phyloP scores from a whole-genome alignment of 2,797 vertebrate species.

The Aulostomus chinensis region DNA sequence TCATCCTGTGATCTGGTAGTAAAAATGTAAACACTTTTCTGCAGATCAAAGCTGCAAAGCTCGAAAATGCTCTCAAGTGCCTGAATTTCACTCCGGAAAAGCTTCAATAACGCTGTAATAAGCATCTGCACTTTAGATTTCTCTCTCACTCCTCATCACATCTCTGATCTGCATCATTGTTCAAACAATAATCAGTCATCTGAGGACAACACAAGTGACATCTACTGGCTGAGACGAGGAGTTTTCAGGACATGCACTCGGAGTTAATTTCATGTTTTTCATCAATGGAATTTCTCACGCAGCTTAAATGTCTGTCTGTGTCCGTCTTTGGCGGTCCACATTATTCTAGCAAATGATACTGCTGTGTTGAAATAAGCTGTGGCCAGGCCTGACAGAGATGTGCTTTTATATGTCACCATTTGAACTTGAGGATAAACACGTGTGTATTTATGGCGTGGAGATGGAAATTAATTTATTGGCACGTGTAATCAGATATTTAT shows the following conservation, averaged over 20 bases:
- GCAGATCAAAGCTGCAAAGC: no score
- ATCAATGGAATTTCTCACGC: constrained; percentile 63
- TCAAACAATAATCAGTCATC: constrained; percentile 6
- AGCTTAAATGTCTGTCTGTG: constrained; percentile 50
- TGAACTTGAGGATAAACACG: constrained; percentile 57
- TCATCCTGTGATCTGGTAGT: no score
- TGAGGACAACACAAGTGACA: constrained; percentile 77
- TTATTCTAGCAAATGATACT: constrained; percentile 50
- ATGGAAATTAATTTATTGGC: constrained; percentile 62
- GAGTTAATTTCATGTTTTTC: constrained; percentile 38
- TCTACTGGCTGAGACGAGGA: constrained; percentile 72
- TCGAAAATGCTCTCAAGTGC: no score
- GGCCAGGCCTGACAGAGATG: constrained; percentile 41
- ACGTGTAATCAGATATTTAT: constrained; percentile 65
- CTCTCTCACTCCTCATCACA: no score
- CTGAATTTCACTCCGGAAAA: no score
- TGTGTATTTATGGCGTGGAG: constrained; percentile 56
- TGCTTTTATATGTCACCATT: constrained; percentile 52
- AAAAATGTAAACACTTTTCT: no score
- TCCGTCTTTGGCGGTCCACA: constrained; percentile 28
- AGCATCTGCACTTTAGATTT: no score
- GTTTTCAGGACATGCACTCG: constrained; percentile 6
- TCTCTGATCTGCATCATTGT: constrained; percentile 9
- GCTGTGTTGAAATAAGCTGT: constrained; percentile 49
- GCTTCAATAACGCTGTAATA: no score